Evolutionary conservation across 2,113 vertebrate genomes (phyloP).

Genomic region (Dunckerocampus dactyliophorus): DNA sequence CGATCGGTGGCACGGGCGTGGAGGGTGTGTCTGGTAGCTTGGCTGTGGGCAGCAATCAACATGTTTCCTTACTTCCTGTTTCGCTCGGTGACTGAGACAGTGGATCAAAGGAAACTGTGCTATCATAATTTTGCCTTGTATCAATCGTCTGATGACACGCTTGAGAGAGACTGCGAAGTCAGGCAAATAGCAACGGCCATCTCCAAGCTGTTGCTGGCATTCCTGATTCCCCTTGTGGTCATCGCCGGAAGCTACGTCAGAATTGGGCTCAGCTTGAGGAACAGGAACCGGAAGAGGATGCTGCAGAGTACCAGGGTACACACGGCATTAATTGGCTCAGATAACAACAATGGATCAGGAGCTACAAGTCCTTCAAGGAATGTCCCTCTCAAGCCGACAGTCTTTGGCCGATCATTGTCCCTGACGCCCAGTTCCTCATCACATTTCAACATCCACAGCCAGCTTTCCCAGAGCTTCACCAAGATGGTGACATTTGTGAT

Average conservation of each 20-base stretch:
- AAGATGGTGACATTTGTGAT: constrained; percentile 84
- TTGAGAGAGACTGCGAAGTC: constrained; percentile 43
- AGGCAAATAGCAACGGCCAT: constrained; percentile 66
- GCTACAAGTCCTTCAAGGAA: not conserved
- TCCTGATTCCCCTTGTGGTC: constrained; percentile 76
- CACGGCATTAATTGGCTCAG: constrained; percentile 5
- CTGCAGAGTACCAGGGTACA: constrained; percentile 23
- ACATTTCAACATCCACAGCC: constrained; percentile 7
- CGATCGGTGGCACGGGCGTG: constrained; percentile 73
- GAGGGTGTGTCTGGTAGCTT: constrained; percentile 71
- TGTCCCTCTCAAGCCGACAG: constrained; percentile 6
- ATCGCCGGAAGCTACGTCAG: constrained; percentile 79
- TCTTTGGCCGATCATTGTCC: not conserved
- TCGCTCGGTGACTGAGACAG: constrained; percentile 67
- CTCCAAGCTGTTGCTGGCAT: constrained; percentile 78
- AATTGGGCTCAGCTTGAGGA: constrained; percentile 73
- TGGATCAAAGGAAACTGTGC: constrained; percentile 60
- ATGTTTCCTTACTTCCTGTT: constrained; percentile 79
- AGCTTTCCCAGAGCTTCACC: constrained; percentile 76
- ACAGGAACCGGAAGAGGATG: constrained; percentile 66
- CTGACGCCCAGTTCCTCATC: not conserved
- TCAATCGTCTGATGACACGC: constrained; percentile 8
- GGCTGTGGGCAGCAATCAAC: constrained; percentile 76
- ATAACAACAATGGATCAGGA: not conserved
- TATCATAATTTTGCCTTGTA: constrained; percentile 74